Evolutionary conservation across 2,888 invertebrate species (phyloP).

Genomic region (Netelia fuscicornis): DNA sequence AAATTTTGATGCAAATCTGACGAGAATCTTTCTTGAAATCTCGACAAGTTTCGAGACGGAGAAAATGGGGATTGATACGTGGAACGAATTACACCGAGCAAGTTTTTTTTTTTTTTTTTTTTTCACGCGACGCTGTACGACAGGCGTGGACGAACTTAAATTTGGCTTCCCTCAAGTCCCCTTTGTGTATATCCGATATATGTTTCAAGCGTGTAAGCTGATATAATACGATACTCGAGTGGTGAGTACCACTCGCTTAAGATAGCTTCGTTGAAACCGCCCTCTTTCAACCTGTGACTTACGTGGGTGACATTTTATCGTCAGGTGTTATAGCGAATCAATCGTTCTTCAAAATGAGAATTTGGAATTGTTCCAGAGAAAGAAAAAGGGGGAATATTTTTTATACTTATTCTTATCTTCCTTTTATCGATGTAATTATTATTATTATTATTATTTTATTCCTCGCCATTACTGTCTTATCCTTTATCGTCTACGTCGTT

Average conservation of each 20-base stretch:
- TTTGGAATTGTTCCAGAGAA: too few species aligned
- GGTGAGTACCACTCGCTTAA: conserved; percentile 7
- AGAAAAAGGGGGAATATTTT: too few species aligned
- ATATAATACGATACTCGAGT: conserved; percentile 54
- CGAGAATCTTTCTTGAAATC: neutral
- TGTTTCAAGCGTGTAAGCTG: conserved; percentile 23
- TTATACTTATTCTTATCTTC: neutral
- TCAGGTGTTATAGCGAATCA: neutral
- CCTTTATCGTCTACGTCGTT: neutral
- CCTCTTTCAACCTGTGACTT: conserved; percentile 45
- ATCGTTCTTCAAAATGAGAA: neutral
- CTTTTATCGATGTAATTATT: neutral
- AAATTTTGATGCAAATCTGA: neutral
- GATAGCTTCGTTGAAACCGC: conserved; percentile 46
- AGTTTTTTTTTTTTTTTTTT: conserved; percentile 2
- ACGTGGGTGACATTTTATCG: neutral
- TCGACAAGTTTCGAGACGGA: neutral
- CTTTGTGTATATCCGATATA: conserved; percentile 56
- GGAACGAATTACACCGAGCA: conserved; percentile 13
- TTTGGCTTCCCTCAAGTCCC: conserved; percentile 44
- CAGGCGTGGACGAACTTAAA: conserved; percentile 38
- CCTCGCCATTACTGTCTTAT: neutral
- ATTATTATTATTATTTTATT: neutral
- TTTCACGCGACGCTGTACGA: conserved; percentile 11
- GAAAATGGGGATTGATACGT: neutral